Conservation (phyloP, 2,797 vertebrate genomes). For the Arctocebus calabarensis region DNA sequence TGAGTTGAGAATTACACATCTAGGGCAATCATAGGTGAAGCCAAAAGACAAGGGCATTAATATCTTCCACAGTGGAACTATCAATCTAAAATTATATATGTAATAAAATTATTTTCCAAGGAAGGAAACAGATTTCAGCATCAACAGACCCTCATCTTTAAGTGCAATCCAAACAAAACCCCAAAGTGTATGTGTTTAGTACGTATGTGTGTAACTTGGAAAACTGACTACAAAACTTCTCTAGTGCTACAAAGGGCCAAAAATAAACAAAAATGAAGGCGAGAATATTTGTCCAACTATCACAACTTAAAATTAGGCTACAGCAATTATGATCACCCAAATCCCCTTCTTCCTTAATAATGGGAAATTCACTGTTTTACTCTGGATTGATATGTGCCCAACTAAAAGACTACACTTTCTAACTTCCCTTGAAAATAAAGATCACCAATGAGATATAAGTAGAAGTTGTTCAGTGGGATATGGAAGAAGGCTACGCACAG, state of each 20-base stretch:
- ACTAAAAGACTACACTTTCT: neutral
- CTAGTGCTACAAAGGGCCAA: neutral
- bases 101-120: neutral
- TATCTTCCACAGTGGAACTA: neutral
- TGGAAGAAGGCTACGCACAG: neutral
- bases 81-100: slow-evolving; percentile 14
- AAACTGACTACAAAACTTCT: slow-evolving; percentile 9
- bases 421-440: neutral
- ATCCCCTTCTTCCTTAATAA: slow-evolving; percentile 19
- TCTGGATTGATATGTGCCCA: neutral
- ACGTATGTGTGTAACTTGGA: neutral
- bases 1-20: neutral
- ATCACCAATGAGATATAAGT: neutral
- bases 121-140: slow-evolving; percentile 39
- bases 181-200: neutral
- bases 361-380: slow-evolving; percentile 19
- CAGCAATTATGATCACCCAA: neutral
- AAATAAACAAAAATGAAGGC: slow-evolving; percentile 20
- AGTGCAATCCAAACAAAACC: slow-evolving; percentile 35
- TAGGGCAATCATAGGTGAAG: neutral
- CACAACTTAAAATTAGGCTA: slow-evolving; percentile 31
- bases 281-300: neutral
- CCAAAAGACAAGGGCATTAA: neutral
- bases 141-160: neutral
- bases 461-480: neutral